Conservation (phyloP, 2,888 invertebrate genomes). For the Amblyjoppa fuscipennis region DNA sequence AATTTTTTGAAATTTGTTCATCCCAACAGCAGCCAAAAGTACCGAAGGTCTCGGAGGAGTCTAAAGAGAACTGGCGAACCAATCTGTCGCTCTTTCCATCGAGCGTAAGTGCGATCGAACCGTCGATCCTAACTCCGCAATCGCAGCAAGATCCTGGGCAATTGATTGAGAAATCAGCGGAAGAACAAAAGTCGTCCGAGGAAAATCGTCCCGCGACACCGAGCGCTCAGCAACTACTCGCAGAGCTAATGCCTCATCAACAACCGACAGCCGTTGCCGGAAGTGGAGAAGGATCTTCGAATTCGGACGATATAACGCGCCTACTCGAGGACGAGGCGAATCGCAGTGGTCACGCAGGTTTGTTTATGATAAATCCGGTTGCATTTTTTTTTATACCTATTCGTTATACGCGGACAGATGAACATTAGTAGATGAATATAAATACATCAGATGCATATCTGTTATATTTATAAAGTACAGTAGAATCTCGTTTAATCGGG, state of each 20-base stretch:
- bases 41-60: slow-evolving; percentile 80
- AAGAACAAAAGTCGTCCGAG: slow-evolving; percentile 2
- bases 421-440: too few relatives aligned
- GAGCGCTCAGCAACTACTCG: slow-evolving; percentile 69
- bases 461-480: too few relatives aligned
- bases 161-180: not conserved
- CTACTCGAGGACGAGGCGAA: slow-evolving; percentile 86
- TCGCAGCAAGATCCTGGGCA: slow-evolving; percentile 12
- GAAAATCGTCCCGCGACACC: slow-evolving; percentile 37
- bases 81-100: slow-evolving; percentile 74
- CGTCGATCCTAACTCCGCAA: slow-evolving; percentile 51
- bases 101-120: slow-evolving; percentile 40
- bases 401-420: too few relatives aligned
- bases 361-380: not conserved
- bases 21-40: slow-evolving; percentile 74
- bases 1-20: slow-evolving; percentile 4
- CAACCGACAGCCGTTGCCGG: slow-evolving; percentile 78
- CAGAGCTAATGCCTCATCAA: slow-evolving; percentile 80
- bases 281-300: slow-evolving; percentile 36
- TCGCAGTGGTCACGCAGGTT: slow-evolving; percentile 81
- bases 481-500: too few relatives aligned
- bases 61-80: slow-evolving; percentile 83
- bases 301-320: slow-evolving; percentile 85
- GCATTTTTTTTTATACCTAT: too few relatives aligned
- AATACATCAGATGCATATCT: too few relatives aligned